Evolutionary conservation across 2,888 invertebrate species (phyloP).

Genomic region (Aromia moschata): DNA sequence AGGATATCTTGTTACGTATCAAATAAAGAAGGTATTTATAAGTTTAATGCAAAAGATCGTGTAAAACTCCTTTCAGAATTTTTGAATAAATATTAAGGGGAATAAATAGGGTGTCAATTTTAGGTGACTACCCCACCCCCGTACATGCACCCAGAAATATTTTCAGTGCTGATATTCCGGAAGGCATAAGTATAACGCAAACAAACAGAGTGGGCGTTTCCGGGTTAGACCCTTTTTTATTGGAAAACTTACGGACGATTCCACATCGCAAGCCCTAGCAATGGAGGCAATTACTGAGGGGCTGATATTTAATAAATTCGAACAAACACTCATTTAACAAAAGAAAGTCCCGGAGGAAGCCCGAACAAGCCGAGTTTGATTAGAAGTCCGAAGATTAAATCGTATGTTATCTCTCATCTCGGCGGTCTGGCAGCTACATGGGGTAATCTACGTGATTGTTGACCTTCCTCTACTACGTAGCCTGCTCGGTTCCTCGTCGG

Average conservation of each 20-base stretch:
- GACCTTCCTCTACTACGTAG: slow-evolving; percentile 29
- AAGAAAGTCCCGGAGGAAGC: slow-evolving; percentile 28
- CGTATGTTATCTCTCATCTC: slow-evolving; percentile 37
- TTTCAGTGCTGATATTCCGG: too few species aligned
- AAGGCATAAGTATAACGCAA: not conserved
- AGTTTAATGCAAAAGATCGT: too few species aligned
- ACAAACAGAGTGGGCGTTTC: not conserved
- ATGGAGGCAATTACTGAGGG: slow-evolving; percentile 25
- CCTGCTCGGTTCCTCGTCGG: slow-evolving; percentile 16
- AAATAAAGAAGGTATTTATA: too few species aligned
- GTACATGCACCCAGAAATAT: too few species aligned
- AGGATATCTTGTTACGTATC: too few species aligned
- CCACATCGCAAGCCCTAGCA: slow-evolving; percentile 26
- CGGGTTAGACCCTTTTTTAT: slow-evolving; percentile 13
- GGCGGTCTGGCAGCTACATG: slow-evolving; percentile 35
- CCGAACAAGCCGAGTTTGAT: slow-evolving; percentile 29
- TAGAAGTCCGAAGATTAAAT: slow-evolving; percentile 36
- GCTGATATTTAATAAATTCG: slow-evolving; percentile 29
- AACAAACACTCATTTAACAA: slow-evolving; percentile 30
- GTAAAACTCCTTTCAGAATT: too few species aligned
- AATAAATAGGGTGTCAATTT: too few species aligned
- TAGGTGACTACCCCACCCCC: too few species aligned
- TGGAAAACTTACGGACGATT: slow-evolving; percentile 13
- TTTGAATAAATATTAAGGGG: too few species aligned
- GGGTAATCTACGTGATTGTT: slow-evolving; percentile 38